Evolutionary conservation across 1,140 invertebrate genomes (phyloP).

Genomic region (Drosophila auraria): DNA sequence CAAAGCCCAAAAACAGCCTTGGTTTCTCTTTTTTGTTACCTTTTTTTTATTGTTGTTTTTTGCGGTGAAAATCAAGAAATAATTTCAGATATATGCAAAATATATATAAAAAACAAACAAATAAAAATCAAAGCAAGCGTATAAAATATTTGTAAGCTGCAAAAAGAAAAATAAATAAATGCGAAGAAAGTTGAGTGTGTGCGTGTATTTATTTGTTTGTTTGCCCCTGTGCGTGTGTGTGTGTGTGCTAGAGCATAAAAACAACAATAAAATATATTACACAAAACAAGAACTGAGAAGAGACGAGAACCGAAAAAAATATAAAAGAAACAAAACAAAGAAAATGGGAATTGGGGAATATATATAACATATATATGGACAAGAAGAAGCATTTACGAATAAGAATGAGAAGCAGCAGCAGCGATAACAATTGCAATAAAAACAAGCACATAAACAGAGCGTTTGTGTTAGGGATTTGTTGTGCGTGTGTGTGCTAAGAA

Average conservation of each 20-base stretch:
- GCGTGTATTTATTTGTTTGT: constrained; percentile 29
- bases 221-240: constrained; percentile 13
- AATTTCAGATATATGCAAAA: constrained; percentile 8
- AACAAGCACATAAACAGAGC: constrained; percentile 35
- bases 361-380: neutral
- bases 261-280: constrained; percentile 52
- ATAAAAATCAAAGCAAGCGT: constrained; percentile 18
- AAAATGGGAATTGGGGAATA: constrained; percentile 23
- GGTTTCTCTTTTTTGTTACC: constrained; percentile 26
- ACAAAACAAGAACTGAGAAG: constrained; percentile 27
- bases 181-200: constrained; percentile 18
- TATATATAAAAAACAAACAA: constrained; percentile 5
- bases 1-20: neutral
- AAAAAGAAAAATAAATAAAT: constrained; percentile 43
- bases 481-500: constrained; percentile 12
- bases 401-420: constrained; percentile 20
- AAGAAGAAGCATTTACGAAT: constrained; percentile 1
- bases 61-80: constrained; percentile 15
- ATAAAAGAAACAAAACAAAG: constrained; percentile 27
- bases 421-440: constrained; percentile 53
- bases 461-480: constrained; percentile 2
- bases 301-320: constrained; percentile 1
- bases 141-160: constrained; percentile 16
- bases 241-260: constrained; percentile 35
- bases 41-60: constrained; percentile 44